Conservation (phyloP, 2,888 invertebrate species). For the Glyphotaelius pellucidus region DNA sequence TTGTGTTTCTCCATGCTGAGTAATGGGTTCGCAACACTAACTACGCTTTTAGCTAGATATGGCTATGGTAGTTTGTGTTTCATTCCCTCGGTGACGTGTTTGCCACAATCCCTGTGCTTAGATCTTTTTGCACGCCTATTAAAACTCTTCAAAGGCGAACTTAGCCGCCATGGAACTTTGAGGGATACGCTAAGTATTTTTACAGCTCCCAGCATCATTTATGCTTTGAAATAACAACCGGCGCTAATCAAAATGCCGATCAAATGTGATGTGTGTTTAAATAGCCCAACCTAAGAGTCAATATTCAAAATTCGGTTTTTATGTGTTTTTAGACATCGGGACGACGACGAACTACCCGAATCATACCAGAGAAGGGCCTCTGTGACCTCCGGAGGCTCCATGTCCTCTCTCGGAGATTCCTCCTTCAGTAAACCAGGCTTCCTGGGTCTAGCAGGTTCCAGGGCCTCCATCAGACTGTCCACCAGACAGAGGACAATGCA, state of each 20-base stretch:
- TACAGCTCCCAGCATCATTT: too few relatives aligned
- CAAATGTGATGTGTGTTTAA: background rate
- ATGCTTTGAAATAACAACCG: too few relatives aligned
- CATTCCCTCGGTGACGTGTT: background rate
- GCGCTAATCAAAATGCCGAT: too few relatives aligned
- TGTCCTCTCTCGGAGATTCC: slow-evolving; percentile 67
- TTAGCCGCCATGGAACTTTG: too few relatives aligned
- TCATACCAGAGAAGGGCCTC: slow-evolving; percentile 70
- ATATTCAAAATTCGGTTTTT: background rate
- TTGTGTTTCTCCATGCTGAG: background rate
- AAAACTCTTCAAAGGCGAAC: too few relatives aligned
- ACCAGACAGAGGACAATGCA: slow-evolving; percentile 69
- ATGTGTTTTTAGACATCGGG: slow-evolving; percentile 21
- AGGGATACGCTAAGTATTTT: too few relatives aligned
- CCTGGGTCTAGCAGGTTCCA: slow-evolving; percentile 68
- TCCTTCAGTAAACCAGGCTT: slow-evolving; percentile 71
- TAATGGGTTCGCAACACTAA: background rate
- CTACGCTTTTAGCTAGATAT: background rate
- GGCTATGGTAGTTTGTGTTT: background rate
- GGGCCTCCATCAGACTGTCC: slow-evolving; percentile 72
- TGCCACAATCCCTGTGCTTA: background rate
- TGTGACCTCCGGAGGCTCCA: slow-evolving; percentile 67
- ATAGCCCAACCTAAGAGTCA: background rate
- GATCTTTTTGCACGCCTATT: background rate
- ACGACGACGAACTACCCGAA: slow-evolving; percentile 69